Percentiles rank a stretch among this genome's conserved stretches.
These are phyloP conservation scores for Strix uralensis DNA, from an alignment of 2,113 vertebrate species.

Conservation along the genomic window DNA sequence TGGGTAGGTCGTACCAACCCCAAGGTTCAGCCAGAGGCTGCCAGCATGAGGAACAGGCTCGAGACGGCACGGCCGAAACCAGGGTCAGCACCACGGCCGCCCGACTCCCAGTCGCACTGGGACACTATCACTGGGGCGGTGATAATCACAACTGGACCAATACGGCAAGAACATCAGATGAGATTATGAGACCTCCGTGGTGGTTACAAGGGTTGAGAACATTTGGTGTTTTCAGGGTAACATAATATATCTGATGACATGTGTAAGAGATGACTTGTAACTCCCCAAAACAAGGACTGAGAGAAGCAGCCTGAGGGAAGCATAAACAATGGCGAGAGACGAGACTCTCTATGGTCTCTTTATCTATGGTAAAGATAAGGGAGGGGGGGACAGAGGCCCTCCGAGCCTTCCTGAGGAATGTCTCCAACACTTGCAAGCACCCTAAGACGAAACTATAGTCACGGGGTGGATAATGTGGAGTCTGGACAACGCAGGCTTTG, in stretches of 20 bases:
- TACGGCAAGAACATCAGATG: fast-evolving
- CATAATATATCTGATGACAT: not conserved
- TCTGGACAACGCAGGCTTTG: too few relatives aligned
- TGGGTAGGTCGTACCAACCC: not conserved
- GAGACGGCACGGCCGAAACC: fast-evolving
- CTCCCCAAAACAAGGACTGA: too few relatives aligned
- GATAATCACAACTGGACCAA: not conserved
- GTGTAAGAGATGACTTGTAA: too few relatives aligned
- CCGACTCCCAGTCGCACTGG: not conserved
- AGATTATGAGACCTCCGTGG: not conserved
- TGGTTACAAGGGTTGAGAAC: not conserved
- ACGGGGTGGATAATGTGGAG: too few relatives aligned
- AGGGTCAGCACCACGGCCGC: fast-evolving
- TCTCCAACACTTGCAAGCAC: too few relatives aligned
- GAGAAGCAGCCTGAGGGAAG: too few relatives aligned
- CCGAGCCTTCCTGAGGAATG: too few relatives aligned
- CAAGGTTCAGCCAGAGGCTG: not conserved
- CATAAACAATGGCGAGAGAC: too few relatives aligned
- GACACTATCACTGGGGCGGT: not conserved
- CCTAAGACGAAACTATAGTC: too few relatives aligned
- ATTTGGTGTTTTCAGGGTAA: not conserved
- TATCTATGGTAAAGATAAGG: too few relatives aligned
- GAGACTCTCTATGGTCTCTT: too few relatives aligned
- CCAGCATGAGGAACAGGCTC: fast-evolving
- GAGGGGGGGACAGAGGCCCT: too few relatives aligned